Evolutionary conservation across 2,797 vertebrate genomes (phyloP).

Genomic region (Tympanoctomys barrerae): DNA sequence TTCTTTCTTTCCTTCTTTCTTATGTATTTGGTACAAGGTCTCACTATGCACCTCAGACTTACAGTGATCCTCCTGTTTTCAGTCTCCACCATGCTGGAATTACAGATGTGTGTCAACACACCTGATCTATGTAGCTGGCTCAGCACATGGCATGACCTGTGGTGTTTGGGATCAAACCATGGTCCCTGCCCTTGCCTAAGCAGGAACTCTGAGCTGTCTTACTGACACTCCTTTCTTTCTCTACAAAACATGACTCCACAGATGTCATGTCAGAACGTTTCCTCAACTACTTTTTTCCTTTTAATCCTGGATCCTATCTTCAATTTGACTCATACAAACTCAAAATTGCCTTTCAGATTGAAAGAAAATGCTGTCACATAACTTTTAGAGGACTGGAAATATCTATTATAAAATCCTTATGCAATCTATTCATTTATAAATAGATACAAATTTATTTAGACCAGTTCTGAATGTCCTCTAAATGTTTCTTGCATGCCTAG

Average conservation of each 20-base stretch:
- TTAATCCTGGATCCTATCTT: background rate
- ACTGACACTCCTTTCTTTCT: too few species aligned
- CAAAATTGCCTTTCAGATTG: background rate
- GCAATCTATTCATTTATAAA: background rate
- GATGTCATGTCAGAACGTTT: background rate
- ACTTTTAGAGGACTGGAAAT: background rate
- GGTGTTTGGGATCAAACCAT: too few species aligned
- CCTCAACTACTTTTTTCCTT: background rate
- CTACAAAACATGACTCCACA: background rate
- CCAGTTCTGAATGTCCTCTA: background rate
- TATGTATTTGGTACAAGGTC: too few species aligned
- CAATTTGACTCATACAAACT: background rate
- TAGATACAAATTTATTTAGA: background rate
- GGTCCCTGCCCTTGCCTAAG: too few species aligned
- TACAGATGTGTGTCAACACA: too few species aligned
- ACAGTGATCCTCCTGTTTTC: too few species aligned
- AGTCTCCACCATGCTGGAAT: too few species aligned
- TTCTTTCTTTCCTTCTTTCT: too few species aligned
- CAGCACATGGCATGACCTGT: too few species aligned
- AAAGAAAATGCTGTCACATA: background rate
- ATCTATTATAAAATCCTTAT: background rate
- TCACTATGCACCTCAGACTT: too few species aligned
- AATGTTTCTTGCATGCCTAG: fast-evolving
- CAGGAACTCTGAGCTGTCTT: too few species aligned
- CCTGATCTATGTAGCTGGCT: too few species aligned